Evolutionary conservation across 2,113 vertebrate species (phyloP).

Genomic region (Diglossa brunneiventris): DNA sequence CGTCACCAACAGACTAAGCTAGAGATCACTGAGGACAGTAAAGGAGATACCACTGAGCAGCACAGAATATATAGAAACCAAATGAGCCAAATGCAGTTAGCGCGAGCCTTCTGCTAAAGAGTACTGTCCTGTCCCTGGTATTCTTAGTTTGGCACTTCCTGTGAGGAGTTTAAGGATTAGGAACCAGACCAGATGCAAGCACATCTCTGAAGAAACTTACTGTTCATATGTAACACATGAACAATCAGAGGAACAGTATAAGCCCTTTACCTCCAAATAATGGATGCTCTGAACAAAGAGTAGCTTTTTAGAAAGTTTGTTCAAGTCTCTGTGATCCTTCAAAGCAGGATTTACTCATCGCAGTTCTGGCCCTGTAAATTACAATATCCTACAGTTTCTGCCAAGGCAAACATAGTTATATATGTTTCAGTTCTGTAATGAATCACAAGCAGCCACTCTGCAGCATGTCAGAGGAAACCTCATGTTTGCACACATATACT

Average conservation of each 20-base stretch:
- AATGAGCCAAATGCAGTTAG: not conserved
- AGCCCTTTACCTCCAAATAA: not conserved
- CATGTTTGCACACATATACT: not conserved
- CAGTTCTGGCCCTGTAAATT: not conserved
- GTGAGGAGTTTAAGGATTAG: not conserved
- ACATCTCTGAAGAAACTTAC: not conserved
- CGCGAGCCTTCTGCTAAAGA: not conserved
- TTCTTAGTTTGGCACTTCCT: not conserved
- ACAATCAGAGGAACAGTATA: not conserved
- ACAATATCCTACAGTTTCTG: not conserved
- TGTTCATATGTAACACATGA: not conserved
- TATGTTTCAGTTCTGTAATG: not conserved
- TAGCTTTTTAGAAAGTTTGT: not conserved
- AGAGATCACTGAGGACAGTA: not conserved
- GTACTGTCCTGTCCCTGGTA: not conserved
- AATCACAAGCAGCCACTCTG: not conserved
- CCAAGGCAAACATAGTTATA: not conserved
- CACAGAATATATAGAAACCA: not conserved
- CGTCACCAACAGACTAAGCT: not conserved
- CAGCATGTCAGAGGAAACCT: not conserved
- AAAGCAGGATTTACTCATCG: not conserved
- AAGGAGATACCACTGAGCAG: not conserved
- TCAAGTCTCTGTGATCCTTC: not conserved
- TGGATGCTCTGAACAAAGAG: not conserved
- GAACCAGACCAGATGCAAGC: not conserved